These are phyloP conservation scores for Masticophis lateralis DNA, from an alignment of 2,797 vertebrate genomes.

Conservation along the genomic window DNA sequence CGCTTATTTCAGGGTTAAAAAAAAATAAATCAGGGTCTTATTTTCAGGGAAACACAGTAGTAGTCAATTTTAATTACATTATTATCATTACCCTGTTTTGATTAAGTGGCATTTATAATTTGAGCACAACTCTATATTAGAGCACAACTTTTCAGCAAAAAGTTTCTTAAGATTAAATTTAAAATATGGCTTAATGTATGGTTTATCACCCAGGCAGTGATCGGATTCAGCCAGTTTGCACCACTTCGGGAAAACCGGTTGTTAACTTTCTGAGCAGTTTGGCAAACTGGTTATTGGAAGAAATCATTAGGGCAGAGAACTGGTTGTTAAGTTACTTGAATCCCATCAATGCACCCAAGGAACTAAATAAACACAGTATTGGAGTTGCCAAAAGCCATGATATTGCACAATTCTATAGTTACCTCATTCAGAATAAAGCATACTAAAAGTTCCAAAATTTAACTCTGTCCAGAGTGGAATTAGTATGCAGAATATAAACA, in stretches of 20 bases:
- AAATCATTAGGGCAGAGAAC: too few species aligned
- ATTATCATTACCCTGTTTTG: neutral
- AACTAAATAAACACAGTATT: neutral
- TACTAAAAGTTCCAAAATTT: neutral
- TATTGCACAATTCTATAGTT: neutral
- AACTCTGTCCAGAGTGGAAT: neutral
- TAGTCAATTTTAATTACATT: neutral
- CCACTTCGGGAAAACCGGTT: too few species aligned
- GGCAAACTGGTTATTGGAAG: too few species aligned
- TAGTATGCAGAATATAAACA: neutral
- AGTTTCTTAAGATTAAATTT: neutral
- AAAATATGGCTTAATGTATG: neutral
- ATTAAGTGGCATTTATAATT: neutral
- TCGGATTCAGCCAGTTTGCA: too few species aligned
- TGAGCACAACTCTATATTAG: neutral
- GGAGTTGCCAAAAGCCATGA: neutral
- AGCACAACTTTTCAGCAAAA: neutral
- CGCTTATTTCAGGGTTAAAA: too few species aligned
- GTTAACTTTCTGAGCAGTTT: too few species aligned
- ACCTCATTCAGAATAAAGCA: neutral
- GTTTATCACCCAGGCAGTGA: neutral
- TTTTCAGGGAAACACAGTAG: neutral
- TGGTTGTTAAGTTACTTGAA: too few species aligned
- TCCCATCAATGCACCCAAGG: neutral
- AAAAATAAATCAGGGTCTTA: too few species aligned